Conservation (phyloP, 2,113 vertebrate genomes). For the Petromus typicus region DNA sequence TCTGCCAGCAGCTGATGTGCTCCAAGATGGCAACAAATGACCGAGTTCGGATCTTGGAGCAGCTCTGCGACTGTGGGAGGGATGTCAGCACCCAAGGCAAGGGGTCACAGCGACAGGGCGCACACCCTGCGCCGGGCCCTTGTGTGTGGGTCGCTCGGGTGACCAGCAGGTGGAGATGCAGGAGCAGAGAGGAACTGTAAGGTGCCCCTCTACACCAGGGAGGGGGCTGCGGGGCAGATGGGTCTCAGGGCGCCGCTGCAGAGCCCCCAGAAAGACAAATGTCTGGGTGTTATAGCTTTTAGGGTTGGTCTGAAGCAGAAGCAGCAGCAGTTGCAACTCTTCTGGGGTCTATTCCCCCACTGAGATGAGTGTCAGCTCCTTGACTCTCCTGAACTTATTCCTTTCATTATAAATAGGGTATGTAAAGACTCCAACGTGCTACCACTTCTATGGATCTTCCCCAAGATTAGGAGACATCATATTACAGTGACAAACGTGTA, state of each 20-base stretch:
- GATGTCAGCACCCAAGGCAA: not conserved
- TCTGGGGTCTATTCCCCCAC: not conserved
- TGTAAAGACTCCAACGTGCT: not conserved
- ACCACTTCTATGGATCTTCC: not conserved
- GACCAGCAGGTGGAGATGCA: accelerated
- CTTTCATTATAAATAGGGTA: not conserved
- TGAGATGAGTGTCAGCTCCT: accelerated
- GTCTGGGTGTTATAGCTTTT: accelerated
- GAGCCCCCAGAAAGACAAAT: accelerated
- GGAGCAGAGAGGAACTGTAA: not conserved
- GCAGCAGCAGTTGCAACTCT: accelerated
- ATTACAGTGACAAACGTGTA: not conserved
- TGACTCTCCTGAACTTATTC: not conserved
- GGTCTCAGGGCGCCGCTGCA: accelerated
- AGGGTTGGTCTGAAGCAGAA: accelerated
- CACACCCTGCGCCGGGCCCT: accelerated
- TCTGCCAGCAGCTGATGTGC: not conserved
- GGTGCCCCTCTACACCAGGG: not conserved
- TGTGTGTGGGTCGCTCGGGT: accelerated
- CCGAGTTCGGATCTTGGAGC: not conserved
- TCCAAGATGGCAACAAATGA: not conserved
- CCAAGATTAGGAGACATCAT: not conserved
- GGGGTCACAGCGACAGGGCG: accelerated
- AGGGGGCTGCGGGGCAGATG: accelerated
- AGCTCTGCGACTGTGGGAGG: accelerated